Evolutionary conservation across 2,113 vertebrate species (phyloP).

Genomic region (Blennius ocellaris): DNA sequence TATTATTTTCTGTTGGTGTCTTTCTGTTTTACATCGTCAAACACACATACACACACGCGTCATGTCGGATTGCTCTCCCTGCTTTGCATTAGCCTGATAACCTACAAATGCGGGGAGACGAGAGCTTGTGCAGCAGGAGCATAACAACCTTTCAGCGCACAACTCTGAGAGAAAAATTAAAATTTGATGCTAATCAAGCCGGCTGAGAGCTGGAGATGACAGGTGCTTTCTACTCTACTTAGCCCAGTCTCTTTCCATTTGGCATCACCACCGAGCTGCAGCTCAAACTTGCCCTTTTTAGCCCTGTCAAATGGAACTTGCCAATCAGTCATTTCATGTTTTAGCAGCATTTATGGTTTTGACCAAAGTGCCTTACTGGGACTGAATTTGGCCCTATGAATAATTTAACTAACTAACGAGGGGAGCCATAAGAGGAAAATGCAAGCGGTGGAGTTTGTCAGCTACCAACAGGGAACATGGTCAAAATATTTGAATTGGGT

Average conservation of each 20-base stretch:
- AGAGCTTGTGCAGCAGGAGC: conserved; percentile 49
- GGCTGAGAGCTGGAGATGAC: conserved; percentile 94
- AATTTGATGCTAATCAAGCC: conserved; percentile 99
- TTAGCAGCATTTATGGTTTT: conserved; percentile 71
- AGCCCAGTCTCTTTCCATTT: conserved; percentile 94
- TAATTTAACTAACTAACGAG: conserved; percentile 65
- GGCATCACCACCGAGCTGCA: conserved; percentile 67
- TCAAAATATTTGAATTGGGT: conserved; percentile 5
- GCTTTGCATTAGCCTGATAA: conserved; percentile 43
- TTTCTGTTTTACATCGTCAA: not conserved
- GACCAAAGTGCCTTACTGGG: conserved; percentile 58
- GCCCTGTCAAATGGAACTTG: conserved; percentile 82
- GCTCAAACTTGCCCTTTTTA: conserved; percentile 83
- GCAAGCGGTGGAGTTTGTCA: conserved; percentile 51
- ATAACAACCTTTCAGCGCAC: conserved; percentile 82
- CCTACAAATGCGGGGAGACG: conserved; percentile 38
- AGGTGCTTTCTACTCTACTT: conserved; percentile 99
- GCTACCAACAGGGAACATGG: conserved; percentile 34
- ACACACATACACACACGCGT: conserved; percentile 19
- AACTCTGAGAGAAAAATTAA: conserved; percentile 95
- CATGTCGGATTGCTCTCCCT: conserved; percentile 37
- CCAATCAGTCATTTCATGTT: conserved; percentile 81
- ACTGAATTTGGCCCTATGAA: conserved; percentile 59
- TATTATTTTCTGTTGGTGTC: not conserved
- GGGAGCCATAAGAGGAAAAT: conserved; percentile 41